Base-by-base conservation (phyloP, 1,140 invertebrate genomes). In the Coelopa frigida region DNA sequence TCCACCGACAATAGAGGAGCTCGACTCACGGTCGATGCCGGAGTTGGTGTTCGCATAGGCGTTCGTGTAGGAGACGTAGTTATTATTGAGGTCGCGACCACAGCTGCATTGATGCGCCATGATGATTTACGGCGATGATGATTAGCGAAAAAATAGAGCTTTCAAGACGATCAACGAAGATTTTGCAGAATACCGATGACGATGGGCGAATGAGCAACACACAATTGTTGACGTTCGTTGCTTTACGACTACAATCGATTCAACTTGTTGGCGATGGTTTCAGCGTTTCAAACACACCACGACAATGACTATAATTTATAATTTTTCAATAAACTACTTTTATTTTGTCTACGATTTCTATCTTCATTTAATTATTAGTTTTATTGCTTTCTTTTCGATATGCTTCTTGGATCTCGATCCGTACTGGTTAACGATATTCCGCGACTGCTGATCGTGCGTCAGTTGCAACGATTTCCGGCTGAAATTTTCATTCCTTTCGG, bases 81-180 rank as follows among this genome's bases (percentile, higher is more conserved):
- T 70, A 49, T 70, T 70, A 53, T 70, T 70, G 14, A 70, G 56
- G 61, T 70, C 67, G 44, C 67, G 67, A 54, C 67, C 67, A 50
- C 67, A 70, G 56, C 67, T 70, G 60, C 67, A 70, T 51, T 70
- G 67, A 64, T 70, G 67, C 38, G 67, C 67, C 67, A 70, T 69
- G 12, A 57, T 65, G 10, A 20, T 44, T 15, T n/a, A n/a, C n/a
- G n/a, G n/a, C n/a, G n/a, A n/a, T n/a, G n/a, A n/a, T n/a, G n/a
- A n/a, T n/a, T n/a, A n/a, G n/a, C n/a, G n/a, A n/a, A n/a, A n/a
- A n/a, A n/a, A n/a, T n/a, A n/a, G n/a, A n/a, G n/a, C n/a, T n/a
- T n/a, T n/a, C n/a, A n/a, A n/a, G n/a, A n/a, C n/a, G n/a, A n/a
- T n/a, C n/a, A n/a, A n/a, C n/a, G n/a, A n/a, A n/a, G n/a, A n/a